Evolutionary conservation across 2,797 vertebrate species (phyloP), one percentile per base, ranked within the genome.

Genomic region (Hephaestus fuliginosus): DNA sequence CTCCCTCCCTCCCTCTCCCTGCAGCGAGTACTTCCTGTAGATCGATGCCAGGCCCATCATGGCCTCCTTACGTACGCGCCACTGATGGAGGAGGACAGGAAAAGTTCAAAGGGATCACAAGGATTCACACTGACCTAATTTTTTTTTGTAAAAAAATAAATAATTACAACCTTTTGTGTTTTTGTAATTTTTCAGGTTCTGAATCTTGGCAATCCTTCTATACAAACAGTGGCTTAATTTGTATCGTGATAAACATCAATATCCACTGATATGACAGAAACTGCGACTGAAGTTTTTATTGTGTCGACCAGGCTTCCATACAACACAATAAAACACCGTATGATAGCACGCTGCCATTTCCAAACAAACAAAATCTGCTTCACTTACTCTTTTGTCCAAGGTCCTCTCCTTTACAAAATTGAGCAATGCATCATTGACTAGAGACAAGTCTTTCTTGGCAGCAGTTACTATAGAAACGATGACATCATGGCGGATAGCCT

Each of bases 31-130:
- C 90, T 99, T 99, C 94, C 97, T 99, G 92, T 99, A 99, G 92
- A 99, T 97, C 14, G 98, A 98, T 33, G 98, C 98, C 86, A 99
- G 96, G 70, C 98, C 98, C 98, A 99, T 98, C 98, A 99, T 98
- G 48, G 98, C 98, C 95, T 99, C 98, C 93, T 98, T 99, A 84
- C 98, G 97, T 1, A 99, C 98, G 84, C 98, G 95, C 98, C 98
- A 99, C 98, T 96, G 87, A 82, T 52, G 62, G 44, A 52, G 51
- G 22, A 66, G 36, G 14, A 66, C 0, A 52, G 28, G 12, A 52
- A 20, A 53, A 55, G 2, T 66, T 15, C 30, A 30, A 39, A 64
- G 20, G 15, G 7, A 41, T 46, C 56, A 58, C 2, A 58, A 39
- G 18, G 18, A 60, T 39, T 60, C 36, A 60, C 7, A 39, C 9